Conservation (phyloP, 2,113 vertebrate species). For the Phylloscopus trochilus region DNA sequence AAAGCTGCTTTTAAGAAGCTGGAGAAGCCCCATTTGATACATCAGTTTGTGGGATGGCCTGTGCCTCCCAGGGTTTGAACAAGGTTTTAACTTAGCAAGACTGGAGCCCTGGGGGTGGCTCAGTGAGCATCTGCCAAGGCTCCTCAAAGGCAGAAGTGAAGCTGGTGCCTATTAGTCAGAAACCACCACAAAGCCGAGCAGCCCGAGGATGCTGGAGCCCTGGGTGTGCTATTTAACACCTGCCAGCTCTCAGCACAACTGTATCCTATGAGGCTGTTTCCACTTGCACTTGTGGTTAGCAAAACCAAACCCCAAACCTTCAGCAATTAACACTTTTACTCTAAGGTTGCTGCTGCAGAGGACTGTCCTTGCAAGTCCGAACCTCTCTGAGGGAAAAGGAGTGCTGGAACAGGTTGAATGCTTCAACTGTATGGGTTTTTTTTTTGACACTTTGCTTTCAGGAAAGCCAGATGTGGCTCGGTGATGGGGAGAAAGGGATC, state of each 20-base stretch:
- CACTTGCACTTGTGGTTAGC: slow-evolving; percentile 52
- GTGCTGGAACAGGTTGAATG: background rate
- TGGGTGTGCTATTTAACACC: slow-evolving; percentile 46
- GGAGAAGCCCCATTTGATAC: background rate
- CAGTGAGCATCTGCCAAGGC: background rate
- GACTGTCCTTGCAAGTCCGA: background rate
- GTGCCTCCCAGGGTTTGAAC: background rate
- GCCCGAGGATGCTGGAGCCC: background rate
- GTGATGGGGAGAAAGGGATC: background rate
- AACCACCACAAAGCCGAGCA: slow-evolving; percentile 54
- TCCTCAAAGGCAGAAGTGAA: slow-evolving; percentile 41
- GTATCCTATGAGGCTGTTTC: slow-evolving; percentile 35
- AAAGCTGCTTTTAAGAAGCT: background rate
- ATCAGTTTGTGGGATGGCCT: background rate
- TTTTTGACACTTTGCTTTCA: background rate
- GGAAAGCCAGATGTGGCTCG: background rate
- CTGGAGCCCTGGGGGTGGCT: background rate
- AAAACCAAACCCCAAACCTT: slow-evolving; percentile 30
- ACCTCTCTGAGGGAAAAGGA: background rate
- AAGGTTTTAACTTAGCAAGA: background rate
- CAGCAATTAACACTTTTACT: background rate
- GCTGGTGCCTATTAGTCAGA: slow-evolving; percentile 45
- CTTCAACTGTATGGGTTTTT: background rate
- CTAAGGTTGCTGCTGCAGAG: background rate
- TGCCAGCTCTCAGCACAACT: slow-evolving; percentile 36